Base-by-base conservation (phyloP, 2,113 vertebrate species). In the Phylloscopus whistleri region DNA sequence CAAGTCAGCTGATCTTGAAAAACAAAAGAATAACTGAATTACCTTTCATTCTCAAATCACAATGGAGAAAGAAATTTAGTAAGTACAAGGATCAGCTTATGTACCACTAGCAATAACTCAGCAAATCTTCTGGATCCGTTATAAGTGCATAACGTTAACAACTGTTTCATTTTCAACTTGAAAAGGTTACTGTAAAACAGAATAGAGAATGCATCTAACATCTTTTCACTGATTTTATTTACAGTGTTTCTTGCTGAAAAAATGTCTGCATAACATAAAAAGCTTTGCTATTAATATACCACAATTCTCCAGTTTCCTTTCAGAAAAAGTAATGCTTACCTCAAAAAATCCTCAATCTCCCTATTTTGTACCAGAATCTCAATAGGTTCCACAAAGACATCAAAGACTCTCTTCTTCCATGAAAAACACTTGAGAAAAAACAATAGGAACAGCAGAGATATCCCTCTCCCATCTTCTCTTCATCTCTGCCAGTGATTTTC, bases 221-320 rank as follows among this genome's bases (percentile, higher is more conserved):
- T 35, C 8, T 74, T 91, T 73, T 52, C 35, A 53, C 13, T 81
- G 41, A 60, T 80, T 87, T 84, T 59, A 77, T 73, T 89, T 79
- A 64, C 27, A 58, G 16, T 35, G 21, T 64, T 84, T 52, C 53
- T 46, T 67, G 5, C 8, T 67, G 67, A 83, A 1, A 79, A 76
- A 74, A 51, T 0, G 1, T 23, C 44, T 13, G 1, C 27, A 41
- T 68, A 87, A 78, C 4, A 12, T 26, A 68, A 0, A 5, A 6
- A 70, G 33, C 16, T 68, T 78, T 81, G 31, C 35, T 83, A 55
- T 60, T 44, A 77, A 60, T 20, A n/a, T 5, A 69, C 13, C 8
- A 37, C 14, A 27, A 12, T 26, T 84, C 26, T 44, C 24, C 16
- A 28, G 35, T 27, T 81, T 52, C 39, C 27, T 80, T 89, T 63